These are phyloP conservation scores for Goniozus legneri DNA, from an alignment of 1,140 invertebrate genomes.

Conservation along the genomic window DNA sequence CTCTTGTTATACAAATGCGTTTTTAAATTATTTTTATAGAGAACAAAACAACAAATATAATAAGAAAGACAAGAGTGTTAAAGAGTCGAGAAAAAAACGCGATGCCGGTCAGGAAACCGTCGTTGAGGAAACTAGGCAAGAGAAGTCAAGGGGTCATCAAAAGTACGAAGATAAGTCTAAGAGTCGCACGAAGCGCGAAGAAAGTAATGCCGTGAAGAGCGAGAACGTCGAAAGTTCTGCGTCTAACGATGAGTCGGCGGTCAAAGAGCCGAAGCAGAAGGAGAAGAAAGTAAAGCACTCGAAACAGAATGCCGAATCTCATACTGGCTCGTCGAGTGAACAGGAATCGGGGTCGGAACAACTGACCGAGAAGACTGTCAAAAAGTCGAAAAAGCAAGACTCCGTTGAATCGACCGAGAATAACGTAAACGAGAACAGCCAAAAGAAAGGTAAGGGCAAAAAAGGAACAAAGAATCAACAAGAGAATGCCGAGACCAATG, in stretches of 20 bases:
- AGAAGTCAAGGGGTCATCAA: constrained; percentile 5
- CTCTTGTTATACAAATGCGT: background rate
- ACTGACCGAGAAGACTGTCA: background rate
- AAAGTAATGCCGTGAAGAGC: constrained; percentile 4
- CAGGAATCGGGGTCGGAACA: too few relatives aligned
- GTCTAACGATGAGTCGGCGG: background rate
- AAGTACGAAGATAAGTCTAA: background rate
- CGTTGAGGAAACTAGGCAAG: constrained; percentile 5
- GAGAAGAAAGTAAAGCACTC: background rate
- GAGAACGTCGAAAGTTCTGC: constrained; percentile 11
- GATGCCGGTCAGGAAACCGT: background rate
- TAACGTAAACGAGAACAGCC: background rate
- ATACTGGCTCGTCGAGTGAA: too few relatives aligned
- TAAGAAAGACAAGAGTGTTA: background rate
- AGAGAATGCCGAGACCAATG: background rate
- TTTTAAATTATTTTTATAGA: background rate
- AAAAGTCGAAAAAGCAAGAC: background rate
- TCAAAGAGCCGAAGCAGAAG: constrained; percentile 3
- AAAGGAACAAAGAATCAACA: background rate
- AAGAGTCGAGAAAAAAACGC: background rate
- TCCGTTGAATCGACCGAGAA: background rate
- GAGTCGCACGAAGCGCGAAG: background rate
- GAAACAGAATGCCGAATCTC: constrained; percentile 1
- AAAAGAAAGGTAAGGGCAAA: background rate
- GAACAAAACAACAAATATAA: background rate